Evolutionary conservation across 2,888 invertebrate genomes (phyloP), one percentile per base, ranked within the genome.

Genomic region (Lycia hirtaria): DNA sequence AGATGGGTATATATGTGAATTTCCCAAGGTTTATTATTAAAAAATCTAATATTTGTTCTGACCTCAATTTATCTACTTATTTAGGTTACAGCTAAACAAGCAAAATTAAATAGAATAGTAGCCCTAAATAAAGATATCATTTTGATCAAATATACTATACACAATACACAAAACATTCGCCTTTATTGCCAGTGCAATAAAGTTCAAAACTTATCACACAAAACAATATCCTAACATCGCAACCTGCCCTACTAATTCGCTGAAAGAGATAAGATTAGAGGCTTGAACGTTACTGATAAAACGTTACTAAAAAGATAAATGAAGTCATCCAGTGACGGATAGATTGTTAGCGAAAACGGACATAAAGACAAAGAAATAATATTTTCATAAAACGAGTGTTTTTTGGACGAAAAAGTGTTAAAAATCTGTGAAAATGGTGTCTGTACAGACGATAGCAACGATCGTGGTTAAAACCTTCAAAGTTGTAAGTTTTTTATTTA

Each of bases 381-480:
- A 56, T 59, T 15, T 15, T 26, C 10, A 28, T 22, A 17, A 22
- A 69, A 64, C 44, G 59, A 60, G 62, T 64, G 56, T 55, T 52
- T 63, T 59, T 59, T 53, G 19, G 30, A 64, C 38, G 55, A 65
- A 68, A 68, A 67, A 64, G 69, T 65, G 60, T 35, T 52, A 47
- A 64, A 61, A 60, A 64, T 68, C 66, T 70, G 85, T 84, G 82
- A 95, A 91, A 90, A 96, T 96, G 96, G 96, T 96, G 81, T 95
- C 96, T 64, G 93, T 96, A 58, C 95, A 96, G 82, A 96, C 96
- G 40, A 95, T 97, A 70, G 97, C 95, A 64, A 95, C 96, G 55
- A 95, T 97, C 60, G 94, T 96, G 83, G 94, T 97, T 75, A 97
- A 97, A 93, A 88, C 95, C 57, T 91, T 97, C 56, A 97, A 97